Percentiles rank a stretch among this genome's conserved stretches.
phyloP scores from a whole-genome alignment of 2,797 vertebrate genomes.

The Periophthalmus magnuspinnatus region DNA sequence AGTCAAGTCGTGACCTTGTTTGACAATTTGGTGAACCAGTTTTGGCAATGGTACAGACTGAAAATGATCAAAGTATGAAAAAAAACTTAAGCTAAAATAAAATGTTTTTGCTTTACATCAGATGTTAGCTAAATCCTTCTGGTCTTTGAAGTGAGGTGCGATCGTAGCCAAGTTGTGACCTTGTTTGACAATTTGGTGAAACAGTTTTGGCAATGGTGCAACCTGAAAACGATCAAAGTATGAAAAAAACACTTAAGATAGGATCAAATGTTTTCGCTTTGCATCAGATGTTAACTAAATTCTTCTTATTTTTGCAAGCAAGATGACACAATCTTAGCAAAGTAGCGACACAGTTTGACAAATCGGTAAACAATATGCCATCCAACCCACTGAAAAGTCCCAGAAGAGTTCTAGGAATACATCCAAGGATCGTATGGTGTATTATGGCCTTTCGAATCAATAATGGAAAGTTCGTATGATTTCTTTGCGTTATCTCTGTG shows the following conservation, averaged over 20 bases:
- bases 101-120: no score
- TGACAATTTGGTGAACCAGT: no score
- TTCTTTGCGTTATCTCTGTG: constrained; percentile 44
- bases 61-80: no score
- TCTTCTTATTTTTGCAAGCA: not conserved
- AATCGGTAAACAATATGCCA: constrained; percentile 48
- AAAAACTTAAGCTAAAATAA: no score
- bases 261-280: constrained; percentile 1
- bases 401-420: constrained; percentile 22
- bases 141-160: no score
- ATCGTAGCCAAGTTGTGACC: no score
- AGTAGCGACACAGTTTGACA: constrained; percentile 35
- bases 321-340: constrained; percentile 28
- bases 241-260: not conserved
- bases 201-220: constrained; percentile 14
- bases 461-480: constrained; percentile 60
- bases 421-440: constrained; percentile 35
- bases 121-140: no score
- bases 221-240: constrained; percentile 1
- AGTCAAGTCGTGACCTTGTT: no score
- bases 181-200: no score
- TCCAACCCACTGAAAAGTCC: constrained; percentile 25
- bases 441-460: constrained; percentile 54
- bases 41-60: no score
- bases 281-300: not conserved